These are phyloP conservation scores for Hemibagrus guttatus DNA, from an alignment of 2,797 vertebrate genomes.

Conservation along the genomic window DNA sequence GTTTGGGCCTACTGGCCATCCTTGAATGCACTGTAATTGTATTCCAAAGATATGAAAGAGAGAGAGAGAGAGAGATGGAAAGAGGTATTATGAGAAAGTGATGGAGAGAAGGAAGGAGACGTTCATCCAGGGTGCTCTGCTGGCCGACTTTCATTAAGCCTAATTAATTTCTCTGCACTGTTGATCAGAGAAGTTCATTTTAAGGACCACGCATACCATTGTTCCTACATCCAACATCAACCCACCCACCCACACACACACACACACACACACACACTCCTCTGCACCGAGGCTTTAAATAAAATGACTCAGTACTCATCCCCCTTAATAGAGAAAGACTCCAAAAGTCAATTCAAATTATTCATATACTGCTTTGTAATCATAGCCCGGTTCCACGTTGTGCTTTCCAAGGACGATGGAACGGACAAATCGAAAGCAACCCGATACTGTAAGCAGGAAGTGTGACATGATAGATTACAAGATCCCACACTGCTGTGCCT, in stretches of 20 bases:
- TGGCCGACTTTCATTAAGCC: conserved; percentile 54
- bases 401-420: conserved; percentile 44
- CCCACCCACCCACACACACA: conserved; percentile 38
- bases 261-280: conserved; percentile 32
- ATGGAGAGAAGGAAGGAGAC: conserved; percentile 14
- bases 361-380: conserved; percentile 53
- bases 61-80: neutral
- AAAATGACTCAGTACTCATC: conserved; percentile 53
- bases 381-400: conserved; percentile 43
- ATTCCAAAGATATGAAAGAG: conserved; percentile 20
- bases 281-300: conserved; percentile 49
- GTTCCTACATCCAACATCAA: conserved; percentile 15
- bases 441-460: conserved; percentile 33
- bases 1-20: conserved; percentile 20
- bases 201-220: conserved; percentile 35
- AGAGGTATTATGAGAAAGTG: conserved; percentile 12
- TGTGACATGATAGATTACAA: conserved; percentile 42
- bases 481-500: neutral
- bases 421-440: conserved; percentile 42
- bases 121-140: conserved; percentile 47
- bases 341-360: conserved; percentile 57
- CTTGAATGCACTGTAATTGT: conserved; percentile 13
- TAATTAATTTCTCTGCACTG: conserved; percentile 56
- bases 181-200: conserved; percentile 55
- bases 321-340: conserved; percentile 44